Base-by-base conservation (phyloP, 2,888 invertebrate species). In the Cotesia congregata region DNA sequence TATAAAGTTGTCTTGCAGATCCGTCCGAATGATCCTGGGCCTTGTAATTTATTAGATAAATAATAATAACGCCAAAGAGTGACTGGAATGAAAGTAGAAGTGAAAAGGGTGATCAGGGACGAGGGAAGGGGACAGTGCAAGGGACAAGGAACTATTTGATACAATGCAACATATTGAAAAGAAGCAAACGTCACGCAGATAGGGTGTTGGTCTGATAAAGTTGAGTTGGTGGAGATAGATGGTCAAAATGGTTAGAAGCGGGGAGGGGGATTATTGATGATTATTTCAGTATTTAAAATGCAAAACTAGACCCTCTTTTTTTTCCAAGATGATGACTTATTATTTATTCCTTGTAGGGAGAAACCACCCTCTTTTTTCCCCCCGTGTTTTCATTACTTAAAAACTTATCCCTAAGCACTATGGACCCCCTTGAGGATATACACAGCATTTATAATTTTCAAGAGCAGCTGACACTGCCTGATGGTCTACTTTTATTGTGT, bases 401-500 rank as follows among this genome's bases (percentile, higher is more conserved):
- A 50, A 50, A 50, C 12, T 50, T 50, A 50, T 50, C 50, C 50
- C 50, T 12, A 12, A 17, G 73, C 60, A 67, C 40, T 20, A 72
- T 65, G n/a, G 64, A 64, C 50, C 50, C 50, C 50, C 50, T 50
- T 50, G 12, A 50, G 50, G 7, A 50, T 67, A 64, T 72, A 71
- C 75, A 75, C 59, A 61, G 67, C 76, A 71, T 40, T 74, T 41
- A 50, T 40, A 72, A 75, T 79, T 77, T 78, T 82, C 80, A 80
- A 80, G 83, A 86, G 87, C 88, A 88, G 88, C 87, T 88, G 88
- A 88, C 84, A 85, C 79, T 80, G 78, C 80, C 83, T 80, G 76
- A 60, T 15, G 74, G 20, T 61, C 60, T 62, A 40, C 38, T 70
- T 61, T 82, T 80, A 87, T 88, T 88, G 86, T 87, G 50, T 81